Base-by-base conservation (phyloP, 23 tunicate species). In the Oikopleura albicans region DNA sequence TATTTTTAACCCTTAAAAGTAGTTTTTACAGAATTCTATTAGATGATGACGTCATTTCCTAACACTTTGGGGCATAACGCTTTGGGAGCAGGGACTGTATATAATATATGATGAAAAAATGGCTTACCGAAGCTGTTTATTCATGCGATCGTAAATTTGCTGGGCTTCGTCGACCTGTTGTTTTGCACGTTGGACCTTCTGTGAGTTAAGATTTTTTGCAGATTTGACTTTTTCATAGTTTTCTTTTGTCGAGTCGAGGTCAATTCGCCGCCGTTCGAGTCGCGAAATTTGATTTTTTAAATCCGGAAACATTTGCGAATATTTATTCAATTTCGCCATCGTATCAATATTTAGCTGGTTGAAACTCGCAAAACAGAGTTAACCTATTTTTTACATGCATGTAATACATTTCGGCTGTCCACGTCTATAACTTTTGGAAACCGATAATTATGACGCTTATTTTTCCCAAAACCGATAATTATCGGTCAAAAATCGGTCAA, bases 241-340 rank as follows among this genome's bases (percentile, higher is more conserved):
- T 16, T 71, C 79, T 29, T 71, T 71, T 31, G 79, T 29, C 33
- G 79, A 71, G 79, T 71, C 79, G 35, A 71, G 79, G 37, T 71
- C 79, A 71, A 31, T 71, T 29, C 79, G 33, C 2, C 79, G 79
- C 35, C 79, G 33, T 71, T 71, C 79, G 4, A 71, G 37, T 71
- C 79, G 79, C 4, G 79, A 16, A 2, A 71, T 71, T 71, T 71
- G 79, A 71, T 71, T 71, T 71, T 71, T 71, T 16, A 71, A 31
- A 16, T 71, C 79, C 2, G 79, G 79, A 31, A 71, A 71, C 79
- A 71, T 71, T 71, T 29, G 34, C 2, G 79, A 71, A 29, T 71
- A 71, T 12, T 16, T 71, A 31, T 16, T 71, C 79, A 71, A 31
- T 71, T 71, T 71, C 2, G 27, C 35, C 79, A 71, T 71, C 33